Base-by-base conservation (phyloP, 2,113 vertebrate species). In the Apodemus sylvaticus region DNA sequence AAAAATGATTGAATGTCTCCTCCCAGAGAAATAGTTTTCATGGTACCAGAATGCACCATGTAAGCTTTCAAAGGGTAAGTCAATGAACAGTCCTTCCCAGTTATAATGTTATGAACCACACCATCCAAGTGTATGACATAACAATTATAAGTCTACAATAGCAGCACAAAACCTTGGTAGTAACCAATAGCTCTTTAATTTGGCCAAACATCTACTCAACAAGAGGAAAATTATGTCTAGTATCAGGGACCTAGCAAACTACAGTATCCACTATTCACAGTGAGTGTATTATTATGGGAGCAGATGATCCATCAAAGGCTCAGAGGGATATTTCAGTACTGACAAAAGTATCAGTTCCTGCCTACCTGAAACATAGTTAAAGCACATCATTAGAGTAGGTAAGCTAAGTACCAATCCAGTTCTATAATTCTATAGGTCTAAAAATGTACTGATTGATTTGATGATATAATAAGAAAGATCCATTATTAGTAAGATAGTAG, bases 271-370 rank as follows among this genome's bases (percentile, higher is more conserved):
- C 20, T 70, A 45, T 39, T 16, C 5, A 82, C 12, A 90, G 48
- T 1, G 39, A 1, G 7, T 2, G 7, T 2, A 14, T 16, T 58
- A 20, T n/a, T 1, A n/a, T 7, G 73, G 74, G 22, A 2, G 0
- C 31, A 62, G 66, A 3, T 6, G 53, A 3, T 34, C 5, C 16
- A 74, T 16, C 0, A 34, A n/a, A 77, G 64, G 7, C 13, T 19
- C 4, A n/a, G 12, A 26, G 71, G 60, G 20, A 68, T 89, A 58
- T 39, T 60, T 13, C 0, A 82, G 2, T 78, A 53, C 34, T 66
- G 14, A 3, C 48, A 66, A 53, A 5, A 42, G 3, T 4, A 48
- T 66, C 7, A 60, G 19, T 86, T 42, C 20, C 22, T 11, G 4
- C 5, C 16, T 20, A n/a, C 64, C 58, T 81, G 60, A 86, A 81